Base-by-base conservation (phyloP, 2,888 invertebrate genomes). In the Nephrotoma guestfalica region DNA sequence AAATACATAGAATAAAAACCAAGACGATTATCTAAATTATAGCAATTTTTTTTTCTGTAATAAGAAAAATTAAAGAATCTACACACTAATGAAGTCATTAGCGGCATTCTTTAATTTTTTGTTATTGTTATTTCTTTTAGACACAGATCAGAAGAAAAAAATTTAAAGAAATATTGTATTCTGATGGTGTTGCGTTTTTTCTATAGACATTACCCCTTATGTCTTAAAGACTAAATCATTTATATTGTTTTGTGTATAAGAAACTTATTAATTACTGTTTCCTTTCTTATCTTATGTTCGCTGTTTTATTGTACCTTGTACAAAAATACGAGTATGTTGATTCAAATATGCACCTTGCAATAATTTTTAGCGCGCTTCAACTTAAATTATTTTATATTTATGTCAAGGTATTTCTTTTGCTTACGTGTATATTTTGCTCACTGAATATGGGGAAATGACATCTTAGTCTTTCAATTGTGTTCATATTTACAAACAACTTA, bases 41-140 rank as follows among this genome's bases (percentile, higher is more conserved):
- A 71, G 30, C 30, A 18, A 15, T 57, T 15, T 57, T 15, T 57
- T 71, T 71, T 18, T 71, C 18, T 71, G 71, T 30, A 71, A 71
- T 30, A 71, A 11, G 11, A 30, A 71, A 9, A 71, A 71, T 30
- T 71, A 71, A 71, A 30, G 30, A 30, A 71, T 71, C 43, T 45
- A 86, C 47, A 87, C 87, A 87, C 87, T 88, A 88, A 88, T 88
- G 88, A 88, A 88, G 88, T 88, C 88, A 88, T 88, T 88, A 88
- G 88, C 88, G 87, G 87, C 88, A 87, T 88, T 88, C 87, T 88
- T 87, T 86, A 87, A 71, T 71, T 71, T 71, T 87, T 87, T 18
- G 30, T 30, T 30, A 30, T 71, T 71, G 71, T 71, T 71, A 13
- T 71, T 57, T 15, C 51, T 57, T 57, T 57, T 71, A 30, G 2